Percentiles rank a stretch among this genome's conserved stretches.
Evolutionary conservation across 2,888 invertebrate species (phyloP).

Genomic region (Eupithecia subumbrata): DNA sequence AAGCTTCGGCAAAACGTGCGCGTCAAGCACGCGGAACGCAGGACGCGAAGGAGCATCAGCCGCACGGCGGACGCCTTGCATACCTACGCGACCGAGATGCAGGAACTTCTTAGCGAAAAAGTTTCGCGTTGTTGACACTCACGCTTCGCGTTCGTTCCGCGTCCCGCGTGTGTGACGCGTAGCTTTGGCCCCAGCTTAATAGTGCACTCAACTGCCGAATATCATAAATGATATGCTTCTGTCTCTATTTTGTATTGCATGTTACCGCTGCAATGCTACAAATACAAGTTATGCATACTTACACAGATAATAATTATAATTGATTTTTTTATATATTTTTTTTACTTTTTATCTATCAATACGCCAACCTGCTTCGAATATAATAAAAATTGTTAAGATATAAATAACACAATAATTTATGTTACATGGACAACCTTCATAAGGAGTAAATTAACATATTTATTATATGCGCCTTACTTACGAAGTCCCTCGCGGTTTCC

Average conservation of each 20-base stretch:
- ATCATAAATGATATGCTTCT: constrained; percentile 57
- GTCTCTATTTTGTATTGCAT: constrained; percentile 53
- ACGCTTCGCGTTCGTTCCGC: background rate
- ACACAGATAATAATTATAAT: constrained; percentile 55
- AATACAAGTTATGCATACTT: constrained; percentile 58
- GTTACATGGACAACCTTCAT: constrained; percentile 79
- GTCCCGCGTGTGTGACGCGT: background rate
- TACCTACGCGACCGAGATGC: background rate
- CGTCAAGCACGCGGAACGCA: background rate
- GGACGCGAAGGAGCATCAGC: background rate
- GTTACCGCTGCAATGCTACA: constrained; percentile 59
- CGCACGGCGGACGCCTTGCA: background rate
- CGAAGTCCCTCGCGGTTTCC: constrained; percentile 59
- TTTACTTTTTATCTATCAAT: constrained; percentile 66
- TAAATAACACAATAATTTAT: constrained; percentile 77
- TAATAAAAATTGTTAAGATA: constrained; percentile 74
- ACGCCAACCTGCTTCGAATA: constrained; percentile 69
- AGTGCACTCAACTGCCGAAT: constrained; percentile 46
- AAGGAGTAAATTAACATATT: constrained; percentile 69
- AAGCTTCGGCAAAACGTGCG: background rate
- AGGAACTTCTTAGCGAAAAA: background rate
- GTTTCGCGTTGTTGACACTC: background rate
- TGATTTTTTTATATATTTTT: constrained; percentile 59
- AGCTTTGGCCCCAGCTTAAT: background rate
- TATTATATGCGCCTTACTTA: constrained; percentile 58